Conservation (phyloP, 2,113 vertebrate genomes). For the Rhombomys opimus region DNA sequence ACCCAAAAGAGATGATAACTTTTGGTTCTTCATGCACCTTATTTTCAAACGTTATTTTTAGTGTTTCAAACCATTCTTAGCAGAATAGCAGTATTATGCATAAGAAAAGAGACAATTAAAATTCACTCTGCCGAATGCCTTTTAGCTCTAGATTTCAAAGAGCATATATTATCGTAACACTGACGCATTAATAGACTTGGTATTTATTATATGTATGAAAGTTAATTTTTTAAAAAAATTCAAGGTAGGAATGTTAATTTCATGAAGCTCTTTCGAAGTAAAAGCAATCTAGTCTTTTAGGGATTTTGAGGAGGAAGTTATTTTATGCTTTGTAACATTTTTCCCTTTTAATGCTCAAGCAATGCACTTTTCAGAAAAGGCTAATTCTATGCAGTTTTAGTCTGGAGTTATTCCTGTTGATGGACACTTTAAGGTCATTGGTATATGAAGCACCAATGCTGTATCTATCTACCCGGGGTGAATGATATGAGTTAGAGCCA, state of each 20-base stretch:
- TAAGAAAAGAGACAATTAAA: conserved; percentile 56
- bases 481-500: neutral
- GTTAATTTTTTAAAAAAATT: conserved; percentile 53
- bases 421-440: conserved; percentile 46
- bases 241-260: conserved; percentile 58
- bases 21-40: neutral
- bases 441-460: neutral
- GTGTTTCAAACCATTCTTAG: conserved; percentile 45
- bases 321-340: conserved; percentile 54
- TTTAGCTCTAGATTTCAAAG: conserved; percentile 76
- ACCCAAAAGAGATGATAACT: neutral
- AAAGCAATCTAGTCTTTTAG: conserved; percentile 61
- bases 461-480: neutral
- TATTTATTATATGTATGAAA: conserved; percentile 67
- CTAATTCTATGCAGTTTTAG: neutral
- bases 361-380: conserved; percentile 3
- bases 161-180: conserved; percentile 64
- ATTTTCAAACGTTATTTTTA: conserved; percentile 57
- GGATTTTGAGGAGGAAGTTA: conserved; percentile 24
- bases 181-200: conserved; percentile 52
- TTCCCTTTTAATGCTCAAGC: neutral
- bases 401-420: conserved; percentile 30
- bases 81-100: conserved; percentile 21
- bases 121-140: neutral
- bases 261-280: conserved; percentile 61